Evolutionary conservation across 2,888 invertebrate genomes (phyloP).

Genomic region (Microctonus brassicae): DNA sequence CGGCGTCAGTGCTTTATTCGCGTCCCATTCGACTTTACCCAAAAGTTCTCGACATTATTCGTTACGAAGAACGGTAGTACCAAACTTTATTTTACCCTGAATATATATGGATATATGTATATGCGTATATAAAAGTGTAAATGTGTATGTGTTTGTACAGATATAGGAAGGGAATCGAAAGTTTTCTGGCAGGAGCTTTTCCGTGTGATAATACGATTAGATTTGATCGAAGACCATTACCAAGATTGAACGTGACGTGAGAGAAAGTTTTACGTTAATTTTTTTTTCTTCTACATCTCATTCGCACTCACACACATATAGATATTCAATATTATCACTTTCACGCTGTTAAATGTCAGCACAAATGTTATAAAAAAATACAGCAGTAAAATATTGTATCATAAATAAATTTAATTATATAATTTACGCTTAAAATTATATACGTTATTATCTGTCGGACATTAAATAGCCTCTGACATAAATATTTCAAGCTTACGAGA

Average conservation of each 20-base stretch:
- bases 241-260: slow-evolving; percentile 12
- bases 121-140: too few relatives aligned
- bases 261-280: background rate
- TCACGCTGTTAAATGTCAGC: background rate
- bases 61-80: slow-evolving; percentile 8
- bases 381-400: background rate
- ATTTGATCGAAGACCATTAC: slow-evolving; percentile 25
- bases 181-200: slow-evolving; percentile 12
- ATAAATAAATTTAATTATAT: background rate
- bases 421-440: too few relatives aligned
- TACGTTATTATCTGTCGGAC: background rate
- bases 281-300: background rate
- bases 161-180: slow-evolving; percentile 6
- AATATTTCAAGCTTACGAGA: too few relatives aligned
- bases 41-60: slow-evolving; percentile 3
- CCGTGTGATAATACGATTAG: slow-evolving; percentile 24
- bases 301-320: background rate
- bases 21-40: slow-evolving; percentile 22
- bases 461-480: too few relatives aligned
- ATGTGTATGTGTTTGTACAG: background rate
- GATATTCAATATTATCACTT: background rate
- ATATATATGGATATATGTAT: background rate
- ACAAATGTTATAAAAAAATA: background rate
- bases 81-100: slow-evolving; percentile 13
- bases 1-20: slow-evolving; percentile 25